Percentiles rank a stretch among this genome's conserved stretches.
phyloP scores from a whole-genome alignment of 2,888 invertebrate genomes.

The Ferdinandea cuprea region DNA sequence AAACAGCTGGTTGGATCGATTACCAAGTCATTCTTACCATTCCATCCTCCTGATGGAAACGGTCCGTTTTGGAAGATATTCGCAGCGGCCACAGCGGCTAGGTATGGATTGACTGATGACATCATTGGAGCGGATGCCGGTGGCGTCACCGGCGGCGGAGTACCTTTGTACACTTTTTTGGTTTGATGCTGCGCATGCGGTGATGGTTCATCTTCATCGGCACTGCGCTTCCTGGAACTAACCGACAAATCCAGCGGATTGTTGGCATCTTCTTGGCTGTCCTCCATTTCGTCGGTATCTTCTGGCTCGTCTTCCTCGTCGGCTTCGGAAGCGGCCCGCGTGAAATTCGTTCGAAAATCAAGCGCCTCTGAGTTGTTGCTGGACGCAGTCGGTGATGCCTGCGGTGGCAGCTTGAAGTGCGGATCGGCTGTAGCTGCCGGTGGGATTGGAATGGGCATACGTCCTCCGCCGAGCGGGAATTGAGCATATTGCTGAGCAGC shows the following conservation, averaged over 20 bases:
- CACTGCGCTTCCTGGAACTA: constrained; percentile 89
- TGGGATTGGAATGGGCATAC: constrained; percentile 86
- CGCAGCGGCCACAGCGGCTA: constrained; percentile 91
- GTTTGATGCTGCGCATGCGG: constrained; percentile 80
- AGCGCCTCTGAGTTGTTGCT: constrained; percentile 87
- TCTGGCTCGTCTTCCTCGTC: constrained; percentile 85
- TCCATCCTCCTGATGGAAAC: constrained; percentile 88
- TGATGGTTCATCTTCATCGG: constrained; percentile 85
- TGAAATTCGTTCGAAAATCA: constrained; percentile 92
- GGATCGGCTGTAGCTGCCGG: constrained; percentile 85
- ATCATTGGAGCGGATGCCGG: constrained; percentile 88
- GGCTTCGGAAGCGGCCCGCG: constrained; percentile 84
- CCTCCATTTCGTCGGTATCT: constrained; percentile 85
- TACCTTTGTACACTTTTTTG: constrained; percentile 82
- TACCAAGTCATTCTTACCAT: constrained; percentile 88
- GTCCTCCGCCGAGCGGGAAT: constrained; percentile 86
- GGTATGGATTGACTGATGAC: constrained; percentile 91
- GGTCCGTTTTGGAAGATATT: constrained; percentile 89
- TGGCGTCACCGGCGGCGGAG: constrained; percentile 86
- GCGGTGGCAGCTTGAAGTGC: constrained; percentile 81
- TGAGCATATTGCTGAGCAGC: constrained; percentile 89
- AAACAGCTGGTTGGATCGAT: constrained; percentile 93
- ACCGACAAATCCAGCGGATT: constrained; percentile 92
- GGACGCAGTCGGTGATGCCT: constrained; percentile 83
- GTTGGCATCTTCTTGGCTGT: constrained; percentile 82